Percentiles rank a stretch among this genome's conserved stretches.
phyloP scores from a whole-genome alignment of 1,140 invertebrate genomes.

The Drosophila leontia region DNA sequence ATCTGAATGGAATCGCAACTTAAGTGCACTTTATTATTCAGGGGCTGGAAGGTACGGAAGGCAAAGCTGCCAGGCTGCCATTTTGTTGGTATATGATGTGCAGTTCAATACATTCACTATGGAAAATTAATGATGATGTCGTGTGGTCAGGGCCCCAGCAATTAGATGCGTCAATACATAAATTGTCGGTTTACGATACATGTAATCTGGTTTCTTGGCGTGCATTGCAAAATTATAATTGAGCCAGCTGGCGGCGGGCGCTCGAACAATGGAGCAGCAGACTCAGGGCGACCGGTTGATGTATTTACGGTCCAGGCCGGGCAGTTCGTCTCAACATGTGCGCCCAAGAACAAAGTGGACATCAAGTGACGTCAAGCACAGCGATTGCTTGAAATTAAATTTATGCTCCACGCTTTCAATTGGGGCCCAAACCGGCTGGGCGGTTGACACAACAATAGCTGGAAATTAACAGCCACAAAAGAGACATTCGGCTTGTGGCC shows the following conservation, averaged over 20 bases:
- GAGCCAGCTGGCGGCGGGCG: conserved; percentile 32
- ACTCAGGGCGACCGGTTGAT: conserved; percentile 6
- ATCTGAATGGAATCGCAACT: conserved; percentile 26
- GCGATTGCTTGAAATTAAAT: conserved; percentile 78
- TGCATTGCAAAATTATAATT: conserved; percentile 64
- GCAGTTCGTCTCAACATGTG: conserved; percentile 18
- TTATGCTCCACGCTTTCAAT: conserved; percentile 70
- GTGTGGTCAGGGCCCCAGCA: conserved; percentile 17
- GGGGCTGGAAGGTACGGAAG: background rate
- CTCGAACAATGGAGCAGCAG: conserved; percentile 24
- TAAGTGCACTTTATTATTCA: conserved; percentile 48
- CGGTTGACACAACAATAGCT: conserved; percentile 64
- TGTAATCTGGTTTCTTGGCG: conserved; percentile 22
- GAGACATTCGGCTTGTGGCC: conserved; percentile 55
- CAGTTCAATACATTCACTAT: conserved; percentile 13
- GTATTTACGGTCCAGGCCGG: conserved; percentile 22
- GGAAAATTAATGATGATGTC: conserved; percentile 34
- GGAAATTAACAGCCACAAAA: conserved; percentile 80
- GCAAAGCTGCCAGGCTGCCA: background rate
- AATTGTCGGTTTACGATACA: conserved; percentile 48
- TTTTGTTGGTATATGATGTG: conserved; percentile 6
- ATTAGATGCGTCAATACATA: conserved; percentile 31
- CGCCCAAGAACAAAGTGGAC: conserved; percentile 30
- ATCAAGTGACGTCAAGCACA: conserved; percentile 69
- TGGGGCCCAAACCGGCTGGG: conserved; percentile 22